A percentile compares a stretch with the other conserved stretches of the same genome.
phyloP scores from a whole-genome alignment of 2,888 invertebrate genomes.

The Euplagia quadripunctaria region DNA sequence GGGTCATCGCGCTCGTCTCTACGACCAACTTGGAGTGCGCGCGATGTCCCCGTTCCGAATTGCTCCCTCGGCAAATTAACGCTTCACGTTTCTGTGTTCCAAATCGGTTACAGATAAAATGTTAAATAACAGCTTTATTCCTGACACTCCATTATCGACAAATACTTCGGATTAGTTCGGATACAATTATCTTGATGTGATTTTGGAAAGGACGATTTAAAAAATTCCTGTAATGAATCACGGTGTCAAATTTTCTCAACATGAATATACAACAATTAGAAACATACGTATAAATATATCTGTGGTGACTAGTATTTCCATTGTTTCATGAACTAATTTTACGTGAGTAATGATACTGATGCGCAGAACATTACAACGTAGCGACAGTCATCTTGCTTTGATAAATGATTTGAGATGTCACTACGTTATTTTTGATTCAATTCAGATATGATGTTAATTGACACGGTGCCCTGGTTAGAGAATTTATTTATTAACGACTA shows the following conservation, averaged over 20 bases:
- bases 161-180: not conserved
- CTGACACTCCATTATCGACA: slow-evolving; percentile 31
- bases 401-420: slow-evolving; percentile 42
- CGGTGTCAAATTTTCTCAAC: not conserved
- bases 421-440: slow-evolving; percentile 10
- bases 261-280: slow-evolving; percentile 47
- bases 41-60: slow-evolving; percentile 81
- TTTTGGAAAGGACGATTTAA: not conserved
- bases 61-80: slow-evolving; percentile 80
- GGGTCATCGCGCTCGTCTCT: slow-evolving; percentile 79
- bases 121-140: slow-evolving; percentile 49
- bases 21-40: slow-evolving; percentile 70
- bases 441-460: not conserved
- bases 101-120: slow-evolving; percentile 66
- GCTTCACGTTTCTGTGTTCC: slow-evolving; percentile 66
- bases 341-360: slow-evolving; percentile 72
- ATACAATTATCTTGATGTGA: not conserved
- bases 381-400: slow-evolving; percentile 59
- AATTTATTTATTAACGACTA: not conserved
- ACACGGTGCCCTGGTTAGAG: not conserved
- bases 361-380: slow-evolving; percentile 63
- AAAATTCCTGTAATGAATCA: not conserved
- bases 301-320: slow-evolving; percentile 74
- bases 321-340: slow-evolving; percentile 78
- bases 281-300: slow-evolving; percentile 59